A percentile compares a stretch with the other conserved stretches of the same genome.
These are phyloP conservation scores for Lanius collurio DNA, from an alignment of 2,113 vertebrate genomes.

Conservation along the genomic window DNA sequence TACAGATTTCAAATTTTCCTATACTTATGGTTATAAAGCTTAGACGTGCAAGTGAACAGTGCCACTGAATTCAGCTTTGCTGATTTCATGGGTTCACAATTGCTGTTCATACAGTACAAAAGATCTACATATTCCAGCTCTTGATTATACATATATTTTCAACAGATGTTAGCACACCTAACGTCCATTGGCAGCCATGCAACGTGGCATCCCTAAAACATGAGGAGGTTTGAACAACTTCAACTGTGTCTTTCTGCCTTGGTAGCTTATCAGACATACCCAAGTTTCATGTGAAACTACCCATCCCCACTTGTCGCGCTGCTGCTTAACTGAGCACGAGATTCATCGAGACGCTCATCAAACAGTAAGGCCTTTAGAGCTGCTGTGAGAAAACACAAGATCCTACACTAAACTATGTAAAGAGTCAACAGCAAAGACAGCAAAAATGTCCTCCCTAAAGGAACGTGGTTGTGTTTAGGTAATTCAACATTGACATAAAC, in stretches of 20 bases:
- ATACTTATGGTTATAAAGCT: not conserved
- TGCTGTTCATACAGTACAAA: not conserved
- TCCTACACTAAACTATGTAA: not conserved
- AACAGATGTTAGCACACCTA: not conserved
- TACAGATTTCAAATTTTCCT: not conserved
- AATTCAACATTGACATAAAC: not conserved
- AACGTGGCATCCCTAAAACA: not conserved
- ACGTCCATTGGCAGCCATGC: not conserved
- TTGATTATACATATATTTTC: not conserved
- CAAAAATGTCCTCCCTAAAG: constrained; percentile 6
- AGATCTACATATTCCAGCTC: not conserved
- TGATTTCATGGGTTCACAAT: not conserved
- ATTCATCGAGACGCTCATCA: not conserved
- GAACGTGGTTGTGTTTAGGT: not conserved
- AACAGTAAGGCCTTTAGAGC: not conserved
- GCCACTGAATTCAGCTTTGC: not conserved
- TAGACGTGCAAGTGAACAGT: not conserved
- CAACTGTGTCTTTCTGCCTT: not conserved
- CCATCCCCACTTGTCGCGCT: not conserved
- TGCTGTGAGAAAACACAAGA: not conserved
- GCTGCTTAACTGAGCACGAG: not conserved
- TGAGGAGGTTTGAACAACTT: not conserved
- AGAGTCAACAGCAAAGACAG: not conserved
- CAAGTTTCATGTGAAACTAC: not conserved
- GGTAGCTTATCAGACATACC: not conserved